A percentile compares a stretch with the other conserved stretches of the same genome.
Conservation (phyloP, 2,888 invertebrate genomes). For the Ceraclea dissimilis region DNA sequence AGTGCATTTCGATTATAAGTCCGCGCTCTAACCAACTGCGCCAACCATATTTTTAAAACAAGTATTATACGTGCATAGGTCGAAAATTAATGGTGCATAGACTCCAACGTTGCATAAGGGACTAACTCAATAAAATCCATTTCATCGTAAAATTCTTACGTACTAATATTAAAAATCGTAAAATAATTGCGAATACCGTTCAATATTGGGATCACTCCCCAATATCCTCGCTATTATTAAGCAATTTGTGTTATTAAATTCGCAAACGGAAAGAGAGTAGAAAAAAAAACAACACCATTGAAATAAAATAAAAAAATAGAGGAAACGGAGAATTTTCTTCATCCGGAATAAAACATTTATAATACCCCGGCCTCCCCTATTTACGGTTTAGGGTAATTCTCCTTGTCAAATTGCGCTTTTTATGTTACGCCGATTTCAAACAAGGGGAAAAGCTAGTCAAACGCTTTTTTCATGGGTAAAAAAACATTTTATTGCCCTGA, state of each 20-base stretch:
- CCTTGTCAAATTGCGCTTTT: conserved; percentile 27
- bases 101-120: no score
- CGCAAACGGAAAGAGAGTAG: background rate
- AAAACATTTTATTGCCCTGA: conserved; percentile 18
- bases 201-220: background rate
- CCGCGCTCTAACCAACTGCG: no score
- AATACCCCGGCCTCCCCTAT: conserved; percentile 9
- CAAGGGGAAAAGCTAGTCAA: conserved; percentile 20
- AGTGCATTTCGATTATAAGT: no score
- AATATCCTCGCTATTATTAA: background rate
- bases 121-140: no score
- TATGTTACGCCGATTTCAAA: conserved; percentile 24
- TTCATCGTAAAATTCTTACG: no score
- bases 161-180: background rate
- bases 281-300: background rate
- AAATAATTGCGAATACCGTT: background rate
- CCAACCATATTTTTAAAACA: no score
- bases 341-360: conserved; percentile 11
- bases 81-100: no score
- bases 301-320: conserved; percentile 8
- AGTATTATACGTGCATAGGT: no score
- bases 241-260: conserved; percentile 7
- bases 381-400: conserved; percentile 25
- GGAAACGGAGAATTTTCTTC: conserved; percentile 15
- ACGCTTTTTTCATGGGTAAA: conserved; percentile 15